Conservation (phyloP, 2,113 vertebrate genomes). For the Philantomba maxwellii region DNA sequence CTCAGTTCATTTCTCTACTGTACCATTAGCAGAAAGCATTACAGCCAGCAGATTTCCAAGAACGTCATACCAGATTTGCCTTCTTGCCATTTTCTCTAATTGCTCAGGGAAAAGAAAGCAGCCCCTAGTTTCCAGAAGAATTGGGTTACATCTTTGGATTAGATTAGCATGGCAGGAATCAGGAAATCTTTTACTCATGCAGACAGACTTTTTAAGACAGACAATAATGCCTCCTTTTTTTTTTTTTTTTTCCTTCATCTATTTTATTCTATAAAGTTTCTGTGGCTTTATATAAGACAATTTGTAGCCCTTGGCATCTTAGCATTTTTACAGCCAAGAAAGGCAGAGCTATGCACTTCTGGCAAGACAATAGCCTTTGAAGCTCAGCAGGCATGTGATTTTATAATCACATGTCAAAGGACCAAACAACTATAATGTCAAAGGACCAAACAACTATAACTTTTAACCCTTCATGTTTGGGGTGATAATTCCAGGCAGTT, state of each 20-base stretch:
- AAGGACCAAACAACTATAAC: constrained; percentile 19
- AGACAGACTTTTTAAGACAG: neutral
- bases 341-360: neutral
- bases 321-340: neutral
- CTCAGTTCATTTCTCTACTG: neutral
- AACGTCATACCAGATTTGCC: neutral
- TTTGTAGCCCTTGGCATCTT: constrained; percentile 32
- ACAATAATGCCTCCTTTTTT: neutral
- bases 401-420: constrained; percentile 41
- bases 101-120: neutral
- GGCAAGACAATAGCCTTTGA: constrained; percentile 27
- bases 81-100: neutral
- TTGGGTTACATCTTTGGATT: neutral
- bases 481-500: neutral
- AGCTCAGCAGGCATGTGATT: neutral
- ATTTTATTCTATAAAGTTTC: neutral
- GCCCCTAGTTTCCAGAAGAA: neutral
- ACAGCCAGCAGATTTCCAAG: neutral
- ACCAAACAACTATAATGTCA: constrained; percentile 6
- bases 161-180: neutral
- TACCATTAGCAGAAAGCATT: neutral
- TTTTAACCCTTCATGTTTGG: constrained; percentile 24
- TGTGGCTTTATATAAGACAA: constrained; percentile 1
- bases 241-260: neutral
- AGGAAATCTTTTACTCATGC: neutral